These are phyloP conservation scores for Cheirogaleus major DNA, from an alignment of 2,797 vertebrate genomes.

Conservation along the genomic window DNA sequence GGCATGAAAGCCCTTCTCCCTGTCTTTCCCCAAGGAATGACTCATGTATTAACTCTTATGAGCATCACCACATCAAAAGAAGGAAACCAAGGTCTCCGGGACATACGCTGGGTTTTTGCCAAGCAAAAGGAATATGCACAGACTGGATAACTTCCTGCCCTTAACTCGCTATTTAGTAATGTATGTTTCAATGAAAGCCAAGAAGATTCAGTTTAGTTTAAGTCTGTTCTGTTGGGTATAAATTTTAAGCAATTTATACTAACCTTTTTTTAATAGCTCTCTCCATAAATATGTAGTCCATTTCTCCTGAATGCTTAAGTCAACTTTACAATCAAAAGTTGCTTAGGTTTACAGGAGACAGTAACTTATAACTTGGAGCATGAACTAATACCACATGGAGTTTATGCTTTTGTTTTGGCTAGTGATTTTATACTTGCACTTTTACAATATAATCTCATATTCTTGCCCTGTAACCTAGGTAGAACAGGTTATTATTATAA, in stretches of 20 bases:
- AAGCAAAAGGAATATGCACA: conserved; percentile 33
- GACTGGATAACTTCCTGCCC: conserved; percentile 60
- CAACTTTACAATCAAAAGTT: background rate
- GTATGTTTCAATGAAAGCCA: background rate
- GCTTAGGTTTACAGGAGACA: conserved; percentile 24
- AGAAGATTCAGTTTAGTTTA: conserved; percentile 28
- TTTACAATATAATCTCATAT: background rate
- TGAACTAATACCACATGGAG: background rate
- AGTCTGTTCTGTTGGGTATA: background rate
- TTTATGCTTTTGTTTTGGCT: conserved; percentile 43
- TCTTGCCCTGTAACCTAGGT: background rate
- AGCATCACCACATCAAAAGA: conserved; percentile 68
- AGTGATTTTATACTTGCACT: background rate
- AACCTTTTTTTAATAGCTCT: conserved; percentile 2
- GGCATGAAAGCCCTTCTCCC: conserved; percentile 65
- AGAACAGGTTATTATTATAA: background rate
- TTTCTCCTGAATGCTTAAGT: too few species aligned
- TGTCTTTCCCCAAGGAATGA: conserved; percentile 71
- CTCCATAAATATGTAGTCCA: too few species aligned
- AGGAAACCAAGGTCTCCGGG: conserved; percentile 70
- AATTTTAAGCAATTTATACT: conserved; percentile 39
- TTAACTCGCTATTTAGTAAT: conserved; percentile 48
- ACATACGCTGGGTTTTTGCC: conserved; percentile 57
- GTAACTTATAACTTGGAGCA: background rate
- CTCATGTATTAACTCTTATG: conserved; percentile 67